These are phyloP conservation scores for Phaedon cochleariae DNA, from an alignment of 2,888 invertebrate genomes.

Conservation along the genomic window DNA sequence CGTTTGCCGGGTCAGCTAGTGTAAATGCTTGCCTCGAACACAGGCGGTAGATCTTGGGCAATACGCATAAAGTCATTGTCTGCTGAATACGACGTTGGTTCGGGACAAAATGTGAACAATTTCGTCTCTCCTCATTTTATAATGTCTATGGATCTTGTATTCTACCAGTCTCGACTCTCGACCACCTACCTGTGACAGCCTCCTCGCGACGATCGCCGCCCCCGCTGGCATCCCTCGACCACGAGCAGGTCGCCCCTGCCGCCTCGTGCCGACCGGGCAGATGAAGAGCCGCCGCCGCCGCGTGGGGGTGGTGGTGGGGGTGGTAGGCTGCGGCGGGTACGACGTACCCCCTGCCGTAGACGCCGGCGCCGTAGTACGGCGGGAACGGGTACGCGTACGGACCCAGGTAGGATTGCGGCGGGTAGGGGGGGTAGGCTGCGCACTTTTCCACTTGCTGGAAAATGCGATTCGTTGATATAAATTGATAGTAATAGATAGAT, in stretches of 20 bases:
- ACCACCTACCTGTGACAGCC: slow-evolving; percentile 65
- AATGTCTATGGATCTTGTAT: too few species aligned
- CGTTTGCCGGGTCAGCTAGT: too few species aligned
- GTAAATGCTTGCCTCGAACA: too few species aligned
- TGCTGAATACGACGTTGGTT: too few species aligned
- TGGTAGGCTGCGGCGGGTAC: slow-evolving; percentile 52
- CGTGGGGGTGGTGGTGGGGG: too few species aligned
- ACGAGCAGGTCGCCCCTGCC: slow-evolving; percentile 66
- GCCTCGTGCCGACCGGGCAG: slow-evolving; percentile 60
- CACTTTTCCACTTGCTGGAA: slow-evolving; percentile 54
- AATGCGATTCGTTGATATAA: too few species aligned
- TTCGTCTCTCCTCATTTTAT: too few species aligned
- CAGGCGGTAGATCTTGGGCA: too few species aligned
- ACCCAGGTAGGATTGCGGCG: slow-evolving; percentile 60
- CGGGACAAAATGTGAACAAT: too few species aligned
- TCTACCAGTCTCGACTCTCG: not conserved
- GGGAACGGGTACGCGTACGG: slow-evolving; percentile 59
- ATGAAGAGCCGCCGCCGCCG: slow-evolving; percentile 64
- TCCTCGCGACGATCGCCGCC: slow-evolving; percentile 66
- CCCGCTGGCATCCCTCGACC: slow-evolving; percentile 63
- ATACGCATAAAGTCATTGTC: too few species aligned
- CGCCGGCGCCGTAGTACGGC: slow-evolving; percentile 52
- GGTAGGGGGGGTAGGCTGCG: slow-evolving; percentile 46
- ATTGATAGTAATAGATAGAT: too few species aligned
- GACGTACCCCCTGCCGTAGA: slow-evolving; percentile 53